Base-by-base conservation (phyloP, 2,113 vertebrate genomes). In the Colinus virginianus region DNA sequence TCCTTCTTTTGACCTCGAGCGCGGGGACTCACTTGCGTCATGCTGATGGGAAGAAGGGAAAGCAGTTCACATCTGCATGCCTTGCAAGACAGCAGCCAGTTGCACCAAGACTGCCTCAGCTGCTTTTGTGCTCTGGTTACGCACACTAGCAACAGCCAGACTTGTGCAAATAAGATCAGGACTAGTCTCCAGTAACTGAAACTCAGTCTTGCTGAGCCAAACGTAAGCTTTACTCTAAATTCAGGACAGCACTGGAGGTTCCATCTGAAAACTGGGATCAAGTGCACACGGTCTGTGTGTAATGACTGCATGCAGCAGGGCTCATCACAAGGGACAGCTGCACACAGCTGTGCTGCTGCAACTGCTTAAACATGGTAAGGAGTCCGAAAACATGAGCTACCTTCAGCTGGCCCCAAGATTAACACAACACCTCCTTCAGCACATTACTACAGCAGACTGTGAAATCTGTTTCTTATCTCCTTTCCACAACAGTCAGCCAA, bases 1-100 rank as follows among this genome's bases (percentile, higher is more conserved):
- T 28, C 98, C 98, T 8, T 99, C 98, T 94, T 96, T 98, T 56
- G 98, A 97, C 93, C 98, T 97, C 46, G 98, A 97, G 19, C 98
- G 97, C 0, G 96, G 83, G 6, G 98, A 97, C 25, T 99, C 98
- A 0, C 85, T 86, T 42, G 87, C 45, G 34, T 96, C 96, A 5
- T 80, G 43, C 95, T 96, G 77, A 34, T 17, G 56, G 64, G 64
- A 83, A 94, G 63, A 92, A 75, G 15, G 45, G 56, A 85, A 48
- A 83, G 58, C 11, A 68, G 72, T 32, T 94, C 2, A 1, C 32
- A 23, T 10, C 25, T 19, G 7, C 1, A 2, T 48, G 56, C 68
- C 43, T 85, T 77, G 51, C 46, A 26, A 82, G 55, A 49, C 34
- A 59, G 15, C 38, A 68, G 61, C 19, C 59, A 69, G 25, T 2